These are phyloP conservation scores for Macrobrachium rosenbergii DNA, from an alignment of 1,140 invertebrate species.

Conservation along the genomic window DNA sequence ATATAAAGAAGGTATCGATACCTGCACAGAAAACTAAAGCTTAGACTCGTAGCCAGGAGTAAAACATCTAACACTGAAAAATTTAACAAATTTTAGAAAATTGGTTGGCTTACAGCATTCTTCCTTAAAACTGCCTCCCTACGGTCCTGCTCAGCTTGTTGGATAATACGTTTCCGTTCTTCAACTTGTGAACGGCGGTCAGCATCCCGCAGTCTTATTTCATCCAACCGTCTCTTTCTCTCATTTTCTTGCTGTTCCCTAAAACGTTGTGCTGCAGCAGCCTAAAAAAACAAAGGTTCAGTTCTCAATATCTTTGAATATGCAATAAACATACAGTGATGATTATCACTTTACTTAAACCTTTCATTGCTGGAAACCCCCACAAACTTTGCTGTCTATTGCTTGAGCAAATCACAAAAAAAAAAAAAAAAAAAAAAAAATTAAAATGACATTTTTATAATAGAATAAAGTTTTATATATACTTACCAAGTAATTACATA, in stretches of 20 bases:
- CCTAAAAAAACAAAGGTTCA: conserved; percentile 72
- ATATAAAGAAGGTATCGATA: too few species aligned
- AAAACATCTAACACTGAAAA: not conserved
- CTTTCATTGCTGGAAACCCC: not conserved
- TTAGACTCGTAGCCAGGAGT: too few species aligned
- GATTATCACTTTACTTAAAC: too few species aligned
- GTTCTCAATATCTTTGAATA: too few species aligned
- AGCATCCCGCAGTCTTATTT: conserved; percentile 82
- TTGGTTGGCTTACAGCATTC: conserved; percentile 74
- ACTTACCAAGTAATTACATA: too few species aligned
- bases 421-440: too few species aligned
- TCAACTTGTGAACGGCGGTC: conserved; percentile 85
- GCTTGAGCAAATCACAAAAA: too few species aligned
- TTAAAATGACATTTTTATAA: too few species aligned
- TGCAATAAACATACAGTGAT: too few species aligned
- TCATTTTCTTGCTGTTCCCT: conserved; percentile 90
- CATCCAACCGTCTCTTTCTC: conserved; percentile 82
- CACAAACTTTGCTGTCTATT: not conserved
- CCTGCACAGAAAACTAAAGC: too few species aligned
- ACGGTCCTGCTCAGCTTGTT: conserved; percentile 86
- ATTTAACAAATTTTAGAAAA: not conserved
- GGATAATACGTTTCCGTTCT: conserved; percentile 87
- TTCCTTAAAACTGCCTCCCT: conserved; percentile 86
- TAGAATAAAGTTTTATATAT: too few species aligned
- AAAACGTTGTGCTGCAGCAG: conserved; percentile 86